phyloP scores from a whole-genome alignment of 2,888 invertebrate genomes.

The Strigamia crassipes region DNA sequence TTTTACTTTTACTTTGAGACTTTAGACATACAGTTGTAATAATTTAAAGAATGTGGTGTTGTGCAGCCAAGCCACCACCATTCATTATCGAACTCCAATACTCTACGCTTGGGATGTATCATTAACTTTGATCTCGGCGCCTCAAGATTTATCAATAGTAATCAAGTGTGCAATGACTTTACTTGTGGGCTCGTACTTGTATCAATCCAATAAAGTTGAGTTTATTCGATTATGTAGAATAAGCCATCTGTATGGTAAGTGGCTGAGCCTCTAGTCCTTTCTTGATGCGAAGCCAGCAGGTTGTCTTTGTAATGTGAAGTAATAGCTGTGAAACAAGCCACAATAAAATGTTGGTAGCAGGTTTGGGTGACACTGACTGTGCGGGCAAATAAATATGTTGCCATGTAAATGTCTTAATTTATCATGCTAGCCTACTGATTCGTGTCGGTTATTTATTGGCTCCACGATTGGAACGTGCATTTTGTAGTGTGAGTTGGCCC shows the following conservation, averaged over 20 bases:
- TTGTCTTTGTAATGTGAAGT: background rate
- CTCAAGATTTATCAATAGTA: background rate
- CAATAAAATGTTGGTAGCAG: background rate
- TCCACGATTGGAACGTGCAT: background rate
- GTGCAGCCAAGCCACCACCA: background rate
- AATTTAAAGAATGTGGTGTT: too few species aligned
- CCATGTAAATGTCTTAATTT: background rate
- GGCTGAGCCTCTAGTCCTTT: background rate
- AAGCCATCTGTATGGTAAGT: background rate
- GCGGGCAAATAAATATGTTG: background rate
- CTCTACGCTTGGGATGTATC: background rate
- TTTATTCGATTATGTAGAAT: background rate
- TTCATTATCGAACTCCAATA: background rate
- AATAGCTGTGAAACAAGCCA: background rate
- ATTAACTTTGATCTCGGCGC: background rate
- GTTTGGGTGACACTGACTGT: background rate
- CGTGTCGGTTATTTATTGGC: background rate
- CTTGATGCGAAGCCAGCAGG: background rate
- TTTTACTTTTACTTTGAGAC: background rate
- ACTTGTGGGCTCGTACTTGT: background rate
- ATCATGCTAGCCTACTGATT: background rate
- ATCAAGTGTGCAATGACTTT: background rate
- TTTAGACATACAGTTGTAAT: background rate
- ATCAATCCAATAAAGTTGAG: background rate
- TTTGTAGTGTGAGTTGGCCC: background rate